Conservation (phyloP, 2,888 invertebrate species). For the Caradrina clavipalpis region DNA sequence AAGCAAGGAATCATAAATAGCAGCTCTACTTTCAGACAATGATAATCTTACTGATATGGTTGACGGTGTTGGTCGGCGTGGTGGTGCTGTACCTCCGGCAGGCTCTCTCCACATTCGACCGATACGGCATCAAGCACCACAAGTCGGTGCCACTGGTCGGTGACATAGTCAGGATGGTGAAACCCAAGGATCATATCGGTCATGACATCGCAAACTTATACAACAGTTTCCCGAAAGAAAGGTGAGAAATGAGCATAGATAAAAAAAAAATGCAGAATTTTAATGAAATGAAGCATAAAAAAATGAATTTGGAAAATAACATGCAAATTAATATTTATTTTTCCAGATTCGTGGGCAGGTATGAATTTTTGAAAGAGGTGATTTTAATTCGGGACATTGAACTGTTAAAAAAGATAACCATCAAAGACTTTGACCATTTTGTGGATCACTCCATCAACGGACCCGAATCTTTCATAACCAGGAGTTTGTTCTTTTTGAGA, state of each 20-base stretch:
- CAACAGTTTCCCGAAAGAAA: constrained; percentile 67
- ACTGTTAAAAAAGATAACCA: constrained; percentile 84
- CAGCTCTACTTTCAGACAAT: constrained; percentile 48
- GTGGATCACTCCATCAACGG: constrained; percentile 80
- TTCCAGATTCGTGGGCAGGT: constrained; percentile 79
- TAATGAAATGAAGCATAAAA: too few relatives aligned
- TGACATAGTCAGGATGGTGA: constrained; percentile 60
- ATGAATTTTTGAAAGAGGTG: constrained; percentile 78
- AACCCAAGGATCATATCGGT: constrained; percentile 59
- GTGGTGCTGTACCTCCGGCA: constrained; percentile 61
- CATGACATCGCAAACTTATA: constrained; percentile 62
- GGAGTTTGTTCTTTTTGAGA: constrained; percentile 77
- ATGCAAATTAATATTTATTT: too few relatives aligned
- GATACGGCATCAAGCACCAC: constrained; percentile 66
- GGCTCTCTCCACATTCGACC: constrained; percentile 65
- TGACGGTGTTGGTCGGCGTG: constrained; percentile 51
- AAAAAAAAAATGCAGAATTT: too few relatives aligned
- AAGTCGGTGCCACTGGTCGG: constrained; percentile 69
- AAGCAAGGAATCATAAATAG: too few relatives aligned
- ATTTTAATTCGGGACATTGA: constrained; percentile 86
- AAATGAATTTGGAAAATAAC: too few relatives aligned
- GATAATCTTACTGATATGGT: constrained; percentile 66
- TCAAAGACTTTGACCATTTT: constrained; percentile 91
- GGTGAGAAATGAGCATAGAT: neutral
- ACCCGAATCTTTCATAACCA: constrained; percentile 86